These are phyloP conservation scores for Jaculus jaculus DNA, from an alignment of 2,113 vertebrate genomes.

Conservation along the genomic window DNA sequence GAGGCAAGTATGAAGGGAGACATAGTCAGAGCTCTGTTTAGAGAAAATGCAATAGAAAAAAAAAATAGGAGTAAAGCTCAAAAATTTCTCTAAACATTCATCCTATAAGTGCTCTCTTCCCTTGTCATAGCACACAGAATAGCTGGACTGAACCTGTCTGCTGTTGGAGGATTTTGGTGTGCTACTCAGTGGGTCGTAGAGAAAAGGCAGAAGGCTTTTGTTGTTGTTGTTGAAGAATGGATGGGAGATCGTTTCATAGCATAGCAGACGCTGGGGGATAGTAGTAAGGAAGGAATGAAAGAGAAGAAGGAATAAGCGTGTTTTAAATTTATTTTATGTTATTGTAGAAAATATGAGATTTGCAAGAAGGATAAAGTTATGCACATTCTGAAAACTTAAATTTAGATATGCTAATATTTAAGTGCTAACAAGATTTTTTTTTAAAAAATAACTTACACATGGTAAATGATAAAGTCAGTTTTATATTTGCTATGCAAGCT, in stretches of 20 bases:
- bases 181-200: background rate
- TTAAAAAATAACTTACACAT: background rate
- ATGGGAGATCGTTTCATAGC: background rate
- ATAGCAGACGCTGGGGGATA: background rate
- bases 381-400: background rate
- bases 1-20: background rate
- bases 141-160: background rate
- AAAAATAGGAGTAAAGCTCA: background rate
- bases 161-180: background rate
- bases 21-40: background rate
- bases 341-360: background rate
- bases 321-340: background rate
- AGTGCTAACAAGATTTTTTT: background rate
- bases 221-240: background rate
- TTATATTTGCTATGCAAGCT: too few species aligned
- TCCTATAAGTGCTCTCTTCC: background rate
- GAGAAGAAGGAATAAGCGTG: background rate
- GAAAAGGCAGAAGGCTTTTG: background rate
- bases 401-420: conserved; percentile 22
- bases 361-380: background rate
- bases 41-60: background rate
- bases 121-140: background rate
- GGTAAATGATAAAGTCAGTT: too few species aligned
- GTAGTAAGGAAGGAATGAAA: background rate
- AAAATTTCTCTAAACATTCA: background rate